phyloP scores from a whole-genome alignment of 2,797 vertebrate species.

The Neosalanx taihuensis region DNA sequence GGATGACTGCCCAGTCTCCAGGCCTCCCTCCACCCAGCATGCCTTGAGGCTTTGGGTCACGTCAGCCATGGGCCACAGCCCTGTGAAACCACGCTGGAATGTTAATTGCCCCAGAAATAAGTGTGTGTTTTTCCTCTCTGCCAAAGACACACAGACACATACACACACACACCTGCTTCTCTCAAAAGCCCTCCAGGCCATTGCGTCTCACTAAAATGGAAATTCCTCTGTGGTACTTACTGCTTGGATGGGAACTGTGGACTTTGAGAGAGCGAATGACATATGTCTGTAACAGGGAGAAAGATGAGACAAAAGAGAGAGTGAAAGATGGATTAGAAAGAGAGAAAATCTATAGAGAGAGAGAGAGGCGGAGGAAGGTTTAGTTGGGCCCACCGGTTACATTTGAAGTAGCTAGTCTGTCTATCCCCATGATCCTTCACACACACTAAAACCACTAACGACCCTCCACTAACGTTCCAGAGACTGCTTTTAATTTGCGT shows the following conservation, averaged over 20 bases:
- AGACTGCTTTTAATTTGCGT: slow-evolving; percentile 65
- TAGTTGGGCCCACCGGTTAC: slow-evolving; percentile 49
- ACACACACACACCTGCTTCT: slow-evolving; percentile 11
- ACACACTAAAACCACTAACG: slow-evolving; percentile 61
- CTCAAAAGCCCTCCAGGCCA: slow-evolving; percentile 27
- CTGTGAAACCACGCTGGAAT: slow-evolving; percentile 56
- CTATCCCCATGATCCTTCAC: slow-evolving; percentile 40
- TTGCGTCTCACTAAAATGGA: slow-evolving; percentile 30
- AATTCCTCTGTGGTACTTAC: slow-evolving; percentile 43
- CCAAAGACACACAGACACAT: slow-evolving; percentile 17
- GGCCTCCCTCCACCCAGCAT: slow-evolving; percentile 49
- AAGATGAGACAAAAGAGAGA: too few species aligned
- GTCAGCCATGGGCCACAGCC: slow-evolving; percentile 9
- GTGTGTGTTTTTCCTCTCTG: slow-evolving; percentile 39
- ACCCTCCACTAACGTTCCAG: slow-evolving; percentile 62
- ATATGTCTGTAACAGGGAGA: too few species aligned
- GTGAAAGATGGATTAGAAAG: too few species aligned
- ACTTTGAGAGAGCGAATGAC: not conserved
- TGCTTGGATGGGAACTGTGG: slow-evolving; percentile 50
- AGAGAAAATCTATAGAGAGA: not conserved
- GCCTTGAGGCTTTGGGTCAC: slow-evolving; percentile 29
- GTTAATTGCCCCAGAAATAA: slow-evolving; percentile 53
- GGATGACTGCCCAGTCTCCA: slow-evolving; percentile 20
- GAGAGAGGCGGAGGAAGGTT: not conserved
- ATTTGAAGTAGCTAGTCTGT: slow-evolving; percentile 45